Percentiles rank a stretch among this genome's conserved stretches.
Conservation (phyloP, 2,888 invertebrate species). For the Acleris emargana region DNA sequence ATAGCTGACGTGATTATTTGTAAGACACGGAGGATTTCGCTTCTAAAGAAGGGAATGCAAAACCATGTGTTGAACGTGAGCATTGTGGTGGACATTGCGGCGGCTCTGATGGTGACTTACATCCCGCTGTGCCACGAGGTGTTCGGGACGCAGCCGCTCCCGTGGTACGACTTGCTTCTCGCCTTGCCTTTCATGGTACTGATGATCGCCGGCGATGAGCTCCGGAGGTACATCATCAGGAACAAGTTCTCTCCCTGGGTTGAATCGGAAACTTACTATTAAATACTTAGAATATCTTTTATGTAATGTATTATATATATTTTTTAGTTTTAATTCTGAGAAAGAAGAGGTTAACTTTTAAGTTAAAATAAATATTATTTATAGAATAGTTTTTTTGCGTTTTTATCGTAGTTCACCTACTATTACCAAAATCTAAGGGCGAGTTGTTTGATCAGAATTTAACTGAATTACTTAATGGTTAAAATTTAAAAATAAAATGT, state of each 20-base stretch:
- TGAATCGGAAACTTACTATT: conserved; percentile 90
- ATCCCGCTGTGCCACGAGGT: conserved; percentile 87
- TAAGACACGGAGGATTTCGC: conserved; percentile 89
- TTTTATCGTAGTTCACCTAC: not conserved
- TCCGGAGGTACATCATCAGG: conserved; percentile 87
- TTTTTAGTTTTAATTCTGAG: conserved; percentile 42
- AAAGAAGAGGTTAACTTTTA: conserved; percentile 7
- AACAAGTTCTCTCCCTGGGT: conserved; percentile 87
- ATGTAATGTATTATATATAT: not conserved
- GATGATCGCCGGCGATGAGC: conserved; percentile 90
- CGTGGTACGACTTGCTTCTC: conserved; percentile 88
- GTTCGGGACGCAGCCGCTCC: conserved; percentile 87
- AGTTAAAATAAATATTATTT: conserved; percentile 15
- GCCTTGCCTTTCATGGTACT: conserved; percentile 89
- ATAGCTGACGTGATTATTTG: conserved; percentile 91
- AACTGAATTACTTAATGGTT: no score
- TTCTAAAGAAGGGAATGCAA: conserved; percentile 90
- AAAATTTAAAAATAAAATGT: no score
- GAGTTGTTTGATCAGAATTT: no score
- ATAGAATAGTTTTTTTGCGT: not conserved
- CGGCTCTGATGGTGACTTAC: conserved; percentile 87
- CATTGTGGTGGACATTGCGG: conserved; percentile 85
- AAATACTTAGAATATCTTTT: conserved; percentile 39
- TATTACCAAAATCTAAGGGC: not conserved
- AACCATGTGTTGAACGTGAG: conserved; percentile 86